Conservation (phyloP, 2,888 invertebrate species). For the Quadriops clusia region DNA sequence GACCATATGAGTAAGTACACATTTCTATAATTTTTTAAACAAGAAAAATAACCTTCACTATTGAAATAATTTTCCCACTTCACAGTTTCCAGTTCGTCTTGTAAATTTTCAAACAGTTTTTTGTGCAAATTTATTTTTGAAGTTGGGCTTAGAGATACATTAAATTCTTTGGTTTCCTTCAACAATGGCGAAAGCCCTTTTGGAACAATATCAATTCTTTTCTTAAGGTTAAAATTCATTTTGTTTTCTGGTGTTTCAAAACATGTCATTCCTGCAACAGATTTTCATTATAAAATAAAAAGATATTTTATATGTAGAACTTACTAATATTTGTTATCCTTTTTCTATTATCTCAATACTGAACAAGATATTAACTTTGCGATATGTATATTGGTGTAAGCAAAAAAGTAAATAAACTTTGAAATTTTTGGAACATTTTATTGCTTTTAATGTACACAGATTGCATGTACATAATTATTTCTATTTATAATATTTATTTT, state of each 20-base stretch:
- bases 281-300: too few species aligned
- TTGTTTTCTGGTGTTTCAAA: constrained; percentile 19
- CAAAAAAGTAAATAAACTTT: too few species aligned
- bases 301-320: too few species aligned
- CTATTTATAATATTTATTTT: too few species aligned
- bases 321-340: too few species aligned
- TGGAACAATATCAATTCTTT: constrained; percentile 42
- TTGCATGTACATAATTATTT: too few species aligned
- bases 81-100: constrained; percentile 27
- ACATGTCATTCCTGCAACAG: constrained; percentile 24
- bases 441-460: too few species aligned
- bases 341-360: too few species aligned
- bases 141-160: constrained; percentile 25
- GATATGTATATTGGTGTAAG: too few species aligned
- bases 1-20: neutral
- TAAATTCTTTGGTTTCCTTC: constrained; percentile 26
- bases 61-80: constrained; percentile 32
- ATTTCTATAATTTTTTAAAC: neutral
- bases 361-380: too few species aligned
- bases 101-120: constrained; percentile 27
- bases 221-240: constrained; percentile 32
- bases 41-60: constrained; percentile 23
- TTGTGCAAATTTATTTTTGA: constrained; percentile 27
- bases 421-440: too few species aligned
- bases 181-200: constrained; percentile 50